A percentile compares a stretch with the other conserved stretches of the same genome.
Evolutionary conservation across 92 coral and sea anemone species (phyloP).

Genomic region (Bergia puertoricense): DNA sequence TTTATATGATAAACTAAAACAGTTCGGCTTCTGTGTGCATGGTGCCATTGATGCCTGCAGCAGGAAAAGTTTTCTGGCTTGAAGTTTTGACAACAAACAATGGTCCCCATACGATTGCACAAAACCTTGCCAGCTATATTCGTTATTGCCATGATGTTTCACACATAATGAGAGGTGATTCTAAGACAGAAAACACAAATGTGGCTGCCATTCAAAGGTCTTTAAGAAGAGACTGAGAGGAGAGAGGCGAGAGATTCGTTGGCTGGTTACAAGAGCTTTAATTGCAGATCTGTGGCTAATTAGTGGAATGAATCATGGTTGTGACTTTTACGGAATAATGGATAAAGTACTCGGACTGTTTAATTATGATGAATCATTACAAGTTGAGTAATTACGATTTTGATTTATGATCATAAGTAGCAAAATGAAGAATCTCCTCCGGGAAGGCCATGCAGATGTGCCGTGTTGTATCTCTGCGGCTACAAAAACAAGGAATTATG

Average conservation of each 20-base stretch:
- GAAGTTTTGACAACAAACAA: slow-evolving; percentile 56
- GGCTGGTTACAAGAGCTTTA: slow-evolving; percentile 6
- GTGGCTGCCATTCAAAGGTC: slow-evolving; percentile 47
- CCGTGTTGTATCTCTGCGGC: neutral
- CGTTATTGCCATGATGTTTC: slow-evolving; percentile 33
- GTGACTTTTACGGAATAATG: slow-evolving; percentile 48
- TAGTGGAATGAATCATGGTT: slow-evolving; percentile 61
- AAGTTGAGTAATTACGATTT: slow-evolving; percentile 5
- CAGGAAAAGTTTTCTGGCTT: slow-evolving; percentile 52
- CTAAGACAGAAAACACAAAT: slow-evolving; percentile 51
- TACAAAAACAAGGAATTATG: neutral
- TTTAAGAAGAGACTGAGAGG: slow-evolving; percentile 30
- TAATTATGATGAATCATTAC: slow-evolving; percentile 7
- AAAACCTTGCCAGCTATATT: slow-evolving; percentile 28
- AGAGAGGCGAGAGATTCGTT: slow-evolving; percentile 17
- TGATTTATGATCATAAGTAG: slow-evolving; percentile 23
- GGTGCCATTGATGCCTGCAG: slow-evolving; percentile 54
- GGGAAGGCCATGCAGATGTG: slow-evolving; percentile 3
- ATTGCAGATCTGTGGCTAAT: slow-evolving; percentile 52
- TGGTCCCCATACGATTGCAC: slow-evolving; percentile 48
- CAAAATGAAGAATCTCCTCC: neutral
- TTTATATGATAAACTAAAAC: slow-evolving; percentile 54
- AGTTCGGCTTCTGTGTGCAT: slow-evolving; percentile 47
- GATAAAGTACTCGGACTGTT: slow-evolving; percentile 43
- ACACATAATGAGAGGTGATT: slow-evolving; percentile 41